Base-by-base conservation (phyloP, 2,888 invertebrate species). In the Eurytoma californica region DNA sequence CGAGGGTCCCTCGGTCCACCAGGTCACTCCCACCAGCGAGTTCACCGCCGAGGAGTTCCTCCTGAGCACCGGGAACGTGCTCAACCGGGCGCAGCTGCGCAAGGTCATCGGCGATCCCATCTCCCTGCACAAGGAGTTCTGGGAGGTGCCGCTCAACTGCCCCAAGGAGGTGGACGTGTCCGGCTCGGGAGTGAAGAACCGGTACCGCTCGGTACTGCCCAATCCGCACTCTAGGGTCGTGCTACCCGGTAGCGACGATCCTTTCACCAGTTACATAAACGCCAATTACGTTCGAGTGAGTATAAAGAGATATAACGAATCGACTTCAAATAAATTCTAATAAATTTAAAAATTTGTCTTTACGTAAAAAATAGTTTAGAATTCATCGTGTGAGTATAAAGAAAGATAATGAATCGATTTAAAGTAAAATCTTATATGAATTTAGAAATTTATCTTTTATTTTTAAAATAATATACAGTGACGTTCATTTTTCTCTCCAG, bases 141-240 rank as follows among this genome's bases (percentile, higher is more conserved):
- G 97, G 97, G 97, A 97, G 90, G 94, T 98, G 86, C 97, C 97
- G 0, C 93, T 96, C 80, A 98, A 98, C 90, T 95, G 97, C 83
- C 97, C 97, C 83, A 97, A 97, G 87, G 96, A 96, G 87, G 95
- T 97, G 12, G 94, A 96, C 86, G 95, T 97, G 0, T 95, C 96
- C 47, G 97, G 97, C 0, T 96, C 97, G 39, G 96, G 97, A 84
- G 92, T 94, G 16, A 97, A 97, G 91, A 98, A 98, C 90, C 93
- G 98, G 82, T 98, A 98, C 87, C 94, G 95, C 88, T 95, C 96
- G 0, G 97, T 98, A 72, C 91, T 98, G 86, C 97, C 97, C 47
- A 97, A 97, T 90, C 96, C 97, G 86, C 95, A 95, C 85, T 96
- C 96, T 3, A 92, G 97, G 83, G 96, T 98, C 24, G 92, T 95